Base-by-base conservation (phyloP, 2,888 invertebrate genomes). In the Lasioglossum figueresi region DNA sequence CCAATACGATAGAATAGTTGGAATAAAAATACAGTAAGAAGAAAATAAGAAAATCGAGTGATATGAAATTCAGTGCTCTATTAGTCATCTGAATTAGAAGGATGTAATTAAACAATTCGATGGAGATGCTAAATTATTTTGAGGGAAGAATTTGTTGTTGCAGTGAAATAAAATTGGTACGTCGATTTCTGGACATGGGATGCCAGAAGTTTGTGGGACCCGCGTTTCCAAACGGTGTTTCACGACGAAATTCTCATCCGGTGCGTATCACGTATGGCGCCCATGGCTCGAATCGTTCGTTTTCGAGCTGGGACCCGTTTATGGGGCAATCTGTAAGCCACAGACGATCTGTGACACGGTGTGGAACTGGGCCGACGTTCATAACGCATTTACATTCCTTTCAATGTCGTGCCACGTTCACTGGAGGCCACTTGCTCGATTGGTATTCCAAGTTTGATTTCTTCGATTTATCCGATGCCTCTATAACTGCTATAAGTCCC, bases 371-470 rank as follows among this genome's bases (percentile, higher is more conserved):
- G 92, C 91, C 92, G 91, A 84, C 78, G 83, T 86, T 92, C 92
- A 92, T 93, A 92, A 92, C 91, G 92, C 92, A 94, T 93, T 93
- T 91, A 90, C 93, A 94, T 94, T 94, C 93, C 92, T 94, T 94
- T 93, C 94, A 94, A 94, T 94, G 94, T 93, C 94, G 92, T 89
- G 90, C 91, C 90, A 91, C 91, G 91, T 90, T 89, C 89, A 90
- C 89, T 91, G 88, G 93, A 94, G 94, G 93, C 93, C 94, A 92
- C 91, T 79, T 82, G 27, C 76, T 72, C 80, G 76, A 91, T 93
- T 93, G 86, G 89, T 93, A 93, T 93, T 91, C 93, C 83, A 82
- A 66, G 79, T 83, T 89, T 89, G 91, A 89, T 90, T 91, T 90
- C 91, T 92, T 92, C 91, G 93, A 93, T 92, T 94, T 93, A 93